Base-by-base conservation (phyloP, 2,797 vertebrate species). In the Masticophis lateralis region DNA sequence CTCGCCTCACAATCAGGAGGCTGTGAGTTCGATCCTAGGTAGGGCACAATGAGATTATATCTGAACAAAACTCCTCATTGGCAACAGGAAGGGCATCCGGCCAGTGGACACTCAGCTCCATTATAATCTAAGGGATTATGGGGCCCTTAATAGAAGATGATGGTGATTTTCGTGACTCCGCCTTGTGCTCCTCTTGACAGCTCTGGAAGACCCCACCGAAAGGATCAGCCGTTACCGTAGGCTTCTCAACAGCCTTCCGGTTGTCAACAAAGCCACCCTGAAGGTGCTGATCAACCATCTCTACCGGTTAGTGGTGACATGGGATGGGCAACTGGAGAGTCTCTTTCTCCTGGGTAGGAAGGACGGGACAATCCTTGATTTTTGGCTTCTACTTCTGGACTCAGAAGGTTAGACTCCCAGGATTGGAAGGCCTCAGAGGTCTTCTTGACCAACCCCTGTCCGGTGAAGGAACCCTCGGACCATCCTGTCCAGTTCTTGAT, bases 201-300 rank as follows among this genome's bases (percentile, higher is more conserved):
- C 94, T 0, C 94, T 98, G 47, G 97, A 98, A 93, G 98, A 99
- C 0, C 97, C 98, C 92, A 97, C 97, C 56, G 90, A 60, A 10
- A 99, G 98, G 96, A 96, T 99, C 55, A 92, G 93, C 37, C 94
- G 98, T 96, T 99, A 99, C 95, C 98, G 96, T 96, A 91, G 95
- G 16, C 98, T 99, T 25, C 97, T 99, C 93, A 95, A 95, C 90
- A 96, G 20, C 91, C 98, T 99, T 74, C 99, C 99, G 5, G 93
- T 87, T 0, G 99, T 99, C 92, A 99, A 99, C 98, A 98, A 98
- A 92, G 99, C 99, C 47, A 99, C 99, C 0, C 97, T 99, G 97
- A 98, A 98, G 96, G 98, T 98, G 0, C 98, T 99, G 32, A 98
- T 99, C 95, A 98, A 99, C 96, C 99, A 99, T 96, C 98, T 99